phyloP scores from a whole-genome alignment of 2,797 vertebrate genomes.

The Bradypus variegatus region DNA sequence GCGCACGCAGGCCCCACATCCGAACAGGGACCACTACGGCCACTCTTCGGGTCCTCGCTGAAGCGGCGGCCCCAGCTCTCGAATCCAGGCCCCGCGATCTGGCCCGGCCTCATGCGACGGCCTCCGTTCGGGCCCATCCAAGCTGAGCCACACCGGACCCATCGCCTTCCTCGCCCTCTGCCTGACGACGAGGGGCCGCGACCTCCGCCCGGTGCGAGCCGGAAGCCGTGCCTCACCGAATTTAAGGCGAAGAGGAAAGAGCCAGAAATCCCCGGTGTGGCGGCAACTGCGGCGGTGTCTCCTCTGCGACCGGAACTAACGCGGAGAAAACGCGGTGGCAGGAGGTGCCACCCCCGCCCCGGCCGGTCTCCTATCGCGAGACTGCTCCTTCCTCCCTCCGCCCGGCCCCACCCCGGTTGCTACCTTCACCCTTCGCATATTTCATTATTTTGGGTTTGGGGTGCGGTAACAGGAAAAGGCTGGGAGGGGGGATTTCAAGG shows the following conservation, averaged over 20 bases:
- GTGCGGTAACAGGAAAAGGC: fast-evolving
- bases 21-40: neutral
- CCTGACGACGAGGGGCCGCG: neutral
- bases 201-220: fast-evolving
- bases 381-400: neutral
- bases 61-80: neutral
- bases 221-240: conserved; percentile 69
- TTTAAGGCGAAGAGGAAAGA: conserved; percentile 79
- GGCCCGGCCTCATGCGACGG: neutral
- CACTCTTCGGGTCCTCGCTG: neutral
- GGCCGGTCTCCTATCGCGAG: conserved; percentile 48
- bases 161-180: no score
- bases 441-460: fast-evolving
- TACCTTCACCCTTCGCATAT: fast-evolving
- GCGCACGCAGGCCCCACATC: neutral
- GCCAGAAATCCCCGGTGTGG: conserved; percentile 65
- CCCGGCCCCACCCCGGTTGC: neutral
- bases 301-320: conserved; percentile 63
- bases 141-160: fast-evolving
- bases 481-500: fast-evolving
- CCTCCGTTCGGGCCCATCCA: neutral
- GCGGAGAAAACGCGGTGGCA: conserved; percentile 42
- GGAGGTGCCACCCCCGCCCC: conserved; percentile 8
- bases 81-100: neutral
- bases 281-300: conserved; percentile 17